Conservation (phyloP, 2,888 invertebrate species). For the Ophion obscuratus region DNA sequence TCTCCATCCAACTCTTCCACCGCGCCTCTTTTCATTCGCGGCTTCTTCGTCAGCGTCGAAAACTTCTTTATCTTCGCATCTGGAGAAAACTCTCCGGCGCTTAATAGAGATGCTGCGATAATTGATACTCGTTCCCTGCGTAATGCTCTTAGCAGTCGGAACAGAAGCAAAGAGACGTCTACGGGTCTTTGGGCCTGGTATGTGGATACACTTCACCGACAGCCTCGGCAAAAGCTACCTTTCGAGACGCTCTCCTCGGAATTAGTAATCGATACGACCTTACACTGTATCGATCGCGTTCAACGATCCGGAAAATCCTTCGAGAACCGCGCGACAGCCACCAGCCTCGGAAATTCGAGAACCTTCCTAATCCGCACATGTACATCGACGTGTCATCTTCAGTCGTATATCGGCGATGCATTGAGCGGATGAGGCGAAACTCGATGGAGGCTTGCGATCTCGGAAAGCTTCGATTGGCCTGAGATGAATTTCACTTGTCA, state of each 20-base stretch:
- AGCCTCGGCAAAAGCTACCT: conserved; percentile 51
- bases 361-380: not conserved
- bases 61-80: conserved; percentile 71
- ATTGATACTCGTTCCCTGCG: conserved; percentile 64
- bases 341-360: conserved; percentile 42
- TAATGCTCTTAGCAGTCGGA: conserved; percentile 45
- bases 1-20: conserved; percentile 23
- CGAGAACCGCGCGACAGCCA: conserved; percentile 35
- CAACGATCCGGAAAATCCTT: conserved; percentile 57
- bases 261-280: conserved; percentile 61
- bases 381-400: conserved; percentile 15
- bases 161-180: conserved; percentile 25
- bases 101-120: conserved; percentile 75
- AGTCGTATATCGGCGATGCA: conserved; percentile 27
- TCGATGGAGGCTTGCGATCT: conserved; percentile 16
- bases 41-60: conserved; percentile 64
- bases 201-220: conserved; percentile 10
- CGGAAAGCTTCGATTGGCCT: conserved; percentile 1
- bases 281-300: conserved; percentile 41
- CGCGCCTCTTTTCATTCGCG: conserved; percentile 23
- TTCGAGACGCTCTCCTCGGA: conserved; percentile 25
- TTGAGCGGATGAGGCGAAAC: conserved; percentile 41
- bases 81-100: conserved; percentile 64
- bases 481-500: conserved; percentile 39
- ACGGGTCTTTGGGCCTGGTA: conserved; percentile 12